phyloP scores from a whole-genome alignment of 1,140 invertebrate species.

The Hylaeus anthracinus region DNA sequence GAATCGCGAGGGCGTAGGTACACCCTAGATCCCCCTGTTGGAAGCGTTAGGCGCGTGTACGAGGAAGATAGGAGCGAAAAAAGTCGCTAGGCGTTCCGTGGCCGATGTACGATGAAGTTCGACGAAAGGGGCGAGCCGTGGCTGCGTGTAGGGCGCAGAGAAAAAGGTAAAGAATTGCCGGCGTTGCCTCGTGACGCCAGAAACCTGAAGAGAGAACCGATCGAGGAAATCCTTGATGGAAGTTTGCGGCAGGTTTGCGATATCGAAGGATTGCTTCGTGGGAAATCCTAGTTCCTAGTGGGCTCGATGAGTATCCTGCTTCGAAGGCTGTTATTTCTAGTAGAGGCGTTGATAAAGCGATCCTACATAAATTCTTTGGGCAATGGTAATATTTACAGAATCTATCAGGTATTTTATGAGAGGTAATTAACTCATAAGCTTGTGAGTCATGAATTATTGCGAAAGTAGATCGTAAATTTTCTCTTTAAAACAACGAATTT shows the following conservation, averaged over 20 bases:
- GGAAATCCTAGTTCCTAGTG: too few relatives aligned
- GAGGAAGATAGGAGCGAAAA: not conserved
- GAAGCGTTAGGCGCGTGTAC: slow-evolving; percentile 3
- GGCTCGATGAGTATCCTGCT: too few relatives aligned
- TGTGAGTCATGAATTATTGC: too few relatives aligned
- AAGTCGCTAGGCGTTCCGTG: not conserved
- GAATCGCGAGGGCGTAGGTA: slow-evolving; percentile 46
- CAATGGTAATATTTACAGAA: too few relatives aligned
- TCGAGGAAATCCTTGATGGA: not conserved
- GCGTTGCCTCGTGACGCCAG: not conserved
- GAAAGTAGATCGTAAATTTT: too few relatives aligned
- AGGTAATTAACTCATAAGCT: too few relatives aligned
- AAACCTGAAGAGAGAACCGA: not conserved
- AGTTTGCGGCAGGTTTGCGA: not conserved
- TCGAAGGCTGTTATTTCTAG: too few relatives aligned
- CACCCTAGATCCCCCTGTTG: slow-evolving; percentile 28
- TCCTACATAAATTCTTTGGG: too few relatives aligned
- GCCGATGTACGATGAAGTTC: not conserved
- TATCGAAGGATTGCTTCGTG: not conserved
- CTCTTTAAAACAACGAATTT: too few relatives aligned
- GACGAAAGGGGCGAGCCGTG: not conserved
- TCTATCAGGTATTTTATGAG: too few relatives aligned
- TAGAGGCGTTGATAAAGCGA: too few relatives aligned
- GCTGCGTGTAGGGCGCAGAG: not conserved
- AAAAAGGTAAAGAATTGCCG: not conserved